Base-by-base conservation (phyloP, 2,797 vertebrate species). In the Potorous gilbertii region DNA sequence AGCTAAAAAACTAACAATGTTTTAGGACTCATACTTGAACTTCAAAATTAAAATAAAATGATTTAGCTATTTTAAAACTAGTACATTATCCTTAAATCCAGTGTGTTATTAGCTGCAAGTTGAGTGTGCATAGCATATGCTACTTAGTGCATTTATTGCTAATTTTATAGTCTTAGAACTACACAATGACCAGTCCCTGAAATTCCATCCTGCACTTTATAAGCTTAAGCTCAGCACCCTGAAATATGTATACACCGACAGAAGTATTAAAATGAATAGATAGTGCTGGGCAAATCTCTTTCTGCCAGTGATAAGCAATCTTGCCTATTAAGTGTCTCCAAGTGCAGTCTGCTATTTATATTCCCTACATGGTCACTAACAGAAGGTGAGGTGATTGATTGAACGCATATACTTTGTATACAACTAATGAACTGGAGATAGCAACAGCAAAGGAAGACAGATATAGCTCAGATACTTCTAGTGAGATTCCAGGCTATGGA, bases 381-480 rank as follows among this genome's bases (percentile, higher is more conserved):
- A 0, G 29, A 6, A 2, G 3, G 0, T 27, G 0, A 93, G 21
- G 95, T 93, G 97, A 95, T 54, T 16, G 28, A 96, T 92, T 87
- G 94, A 94, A 74, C 46, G 14, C 95, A 52, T 92, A 11, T 18
- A 46, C 94, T 34, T 94, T 56, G 94, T 92, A 89, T 59, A 56
- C 55, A 92, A 97, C 96, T 98, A 95, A 97, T 93, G 96, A 98
- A 96, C 81, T 90, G 89, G 92, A 46, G 92, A 94, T 91, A 66
- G 95, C 95, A 96, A 94, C 12, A 14, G 96, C 62, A 89, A 92
- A 96, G 94, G 91, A 95, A 97, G 96, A 97, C 92, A 91, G 96
- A 95, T 95, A 98, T 40, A n/a, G 95, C 90, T 66, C 90, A 56
- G 96, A 59, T 93, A 95, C 94, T 92, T 96, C 94, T 54, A 3